Evolutionary conservation across 2,888 invertebrate genomes (phyloP), one percentile per base, ranked within the genome.

Genomic region (Crepidodera aurea): DNA sequence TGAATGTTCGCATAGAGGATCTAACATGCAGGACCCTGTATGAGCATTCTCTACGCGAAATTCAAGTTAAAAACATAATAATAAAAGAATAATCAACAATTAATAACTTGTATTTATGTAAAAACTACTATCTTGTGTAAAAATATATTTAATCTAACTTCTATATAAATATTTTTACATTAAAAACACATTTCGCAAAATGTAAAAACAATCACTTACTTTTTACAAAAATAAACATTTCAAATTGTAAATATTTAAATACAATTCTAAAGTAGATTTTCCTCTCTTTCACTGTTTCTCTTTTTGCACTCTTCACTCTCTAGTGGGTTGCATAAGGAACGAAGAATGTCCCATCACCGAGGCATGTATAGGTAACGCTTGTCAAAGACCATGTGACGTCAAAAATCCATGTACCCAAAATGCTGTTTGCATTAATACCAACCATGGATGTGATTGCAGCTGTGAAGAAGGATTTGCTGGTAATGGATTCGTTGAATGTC

Each of bases 401-500:
- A 90, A 89, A 78, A 91, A 93, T 78, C 94, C 94, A 55, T 95
- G 95, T 78, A 88, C 88, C 70, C 86, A 87, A 73, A 90, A 93
- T 79, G 93, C 94, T 58, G 87, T 92, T 69, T 95, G 95, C 83
- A 88, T 92, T 82, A 94, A 94, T 81, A 91, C 91, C 54, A 92
- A 93, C 75, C 94, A 94, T 78, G 91, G 90, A 69, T 90, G 92
- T 18, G 92, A 93, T 76, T 94, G 94, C 81, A 91, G 89, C 78
- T 94, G 94, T 77, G 85, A 87, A 44, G 92, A 93, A 81, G 93
- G 93, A 68, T 94, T 87, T 80, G 90, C 92, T 80, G 95, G 95
- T 77, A 92, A 94, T 76, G 93, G 93, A 75, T 91, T 90, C 74
- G 86, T 91, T 46, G 90, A 90, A 74, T 94, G 94, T 77, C 86